A percentile compares a stretch with the other conserved stretches of the same genome.
These are phyloP conservation scores for Caenorhabditis sp. DNA, from an alignment of 2,888 invertebrate genomes.

Conservation along the genomic window DNA sequence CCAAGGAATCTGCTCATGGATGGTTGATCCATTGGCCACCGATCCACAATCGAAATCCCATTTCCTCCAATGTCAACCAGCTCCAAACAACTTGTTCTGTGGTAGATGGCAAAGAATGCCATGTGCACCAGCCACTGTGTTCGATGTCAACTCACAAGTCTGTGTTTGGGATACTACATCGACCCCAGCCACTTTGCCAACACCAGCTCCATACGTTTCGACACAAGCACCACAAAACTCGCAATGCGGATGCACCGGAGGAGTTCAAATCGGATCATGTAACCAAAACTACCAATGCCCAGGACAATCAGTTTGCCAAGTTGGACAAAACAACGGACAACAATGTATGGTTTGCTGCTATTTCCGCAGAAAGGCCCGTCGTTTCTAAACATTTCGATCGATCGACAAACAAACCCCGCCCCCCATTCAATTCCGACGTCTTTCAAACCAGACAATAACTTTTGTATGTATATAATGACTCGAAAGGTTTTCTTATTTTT, in stretches of 20 bases:
- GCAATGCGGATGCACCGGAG: constrained; percentile 66
- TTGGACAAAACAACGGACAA: constrained; percentile 60
- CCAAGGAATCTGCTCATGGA: constrained; percentile 71
- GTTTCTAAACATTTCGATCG: constrained; percentile 28
- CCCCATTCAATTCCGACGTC: not conserved
- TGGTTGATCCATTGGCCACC: constrained; percentile 69
- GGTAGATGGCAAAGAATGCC: constrained; percentile 69
- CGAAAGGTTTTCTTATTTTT: not conserved
- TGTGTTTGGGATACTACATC: constrained; percentile 51
- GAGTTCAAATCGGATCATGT: constrained; percentile 69
- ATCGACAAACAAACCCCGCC: no score
- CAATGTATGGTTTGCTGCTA: constrained; percentile 70
- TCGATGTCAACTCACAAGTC: constrained; percentile 61
- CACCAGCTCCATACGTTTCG: constrained; percentile 60
- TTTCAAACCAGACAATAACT: not conserved
- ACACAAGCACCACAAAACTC: constrained; percentile 54
- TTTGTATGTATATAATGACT: constrained; percentile 1
- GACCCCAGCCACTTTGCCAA: constrained; percentile 53
- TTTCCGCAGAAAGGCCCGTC: constrained; percentile 65
- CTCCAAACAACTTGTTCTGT: constrained; percentile 69
- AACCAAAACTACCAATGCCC: constrained; percentile 69
- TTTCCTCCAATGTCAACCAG: constrained; percentile 69
- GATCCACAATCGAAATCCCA: constrained; percentile 62
- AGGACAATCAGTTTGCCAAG: constrained; percentile 69
- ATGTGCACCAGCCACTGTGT: constrained; percentile 69